These are phyloP conservation scores for Netelia inedita DNA, from an alignment of 2,888 invertebrate genomes.

Conservation along the genomic window DNA sequence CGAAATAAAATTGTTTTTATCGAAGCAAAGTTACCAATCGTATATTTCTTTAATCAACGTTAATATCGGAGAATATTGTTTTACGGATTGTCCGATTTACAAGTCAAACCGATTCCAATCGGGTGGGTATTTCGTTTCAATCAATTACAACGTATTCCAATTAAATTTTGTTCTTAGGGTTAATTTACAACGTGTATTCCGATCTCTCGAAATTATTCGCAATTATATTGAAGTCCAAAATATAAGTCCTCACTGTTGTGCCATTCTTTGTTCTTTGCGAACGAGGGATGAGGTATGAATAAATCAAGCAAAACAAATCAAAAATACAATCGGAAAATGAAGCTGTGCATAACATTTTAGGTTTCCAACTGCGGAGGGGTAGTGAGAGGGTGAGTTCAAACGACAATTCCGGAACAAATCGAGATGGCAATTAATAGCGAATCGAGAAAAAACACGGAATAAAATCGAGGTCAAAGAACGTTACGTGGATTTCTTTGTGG, in stretches of 20 bases:
- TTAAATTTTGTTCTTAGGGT: not conserved
- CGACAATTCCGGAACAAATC: slow-evolving; percentile 39
- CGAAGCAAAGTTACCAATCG: no score
- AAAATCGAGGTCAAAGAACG: slow-evolving; percentile 45
- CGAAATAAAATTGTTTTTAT: no score
- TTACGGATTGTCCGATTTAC: no score
- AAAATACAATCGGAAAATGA: slow-evolving; percentile 17
- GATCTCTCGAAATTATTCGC: slow-evolving; percentile 34
- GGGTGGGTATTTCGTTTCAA: not conserved
- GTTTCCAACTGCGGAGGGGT: not conserved
- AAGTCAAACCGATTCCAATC: no score
- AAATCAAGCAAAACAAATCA: not conserved
- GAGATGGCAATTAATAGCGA: slow-evolving; percentile 58
- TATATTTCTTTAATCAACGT: no score
- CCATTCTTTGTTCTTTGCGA: slow-evolving; percentile 43
- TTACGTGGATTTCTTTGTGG: slow-evolving; percentile 2
- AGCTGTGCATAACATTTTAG: slow-evolving; percentile 38
- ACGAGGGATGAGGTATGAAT: not conserved
- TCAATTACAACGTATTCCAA: not conserved
- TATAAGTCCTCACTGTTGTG: not conserved
- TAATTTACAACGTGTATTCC: not conserved
- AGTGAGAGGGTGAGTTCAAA: slow-evolving; percentile 44
- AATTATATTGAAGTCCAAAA: not conserved
- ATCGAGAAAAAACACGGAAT: slow-evolving; percentile 41
- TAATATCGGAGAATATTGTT: no score